Conservation (phyloP, 2,888 invertebrate genomes). For the Pyrrhosoma nymphula region DNA sequence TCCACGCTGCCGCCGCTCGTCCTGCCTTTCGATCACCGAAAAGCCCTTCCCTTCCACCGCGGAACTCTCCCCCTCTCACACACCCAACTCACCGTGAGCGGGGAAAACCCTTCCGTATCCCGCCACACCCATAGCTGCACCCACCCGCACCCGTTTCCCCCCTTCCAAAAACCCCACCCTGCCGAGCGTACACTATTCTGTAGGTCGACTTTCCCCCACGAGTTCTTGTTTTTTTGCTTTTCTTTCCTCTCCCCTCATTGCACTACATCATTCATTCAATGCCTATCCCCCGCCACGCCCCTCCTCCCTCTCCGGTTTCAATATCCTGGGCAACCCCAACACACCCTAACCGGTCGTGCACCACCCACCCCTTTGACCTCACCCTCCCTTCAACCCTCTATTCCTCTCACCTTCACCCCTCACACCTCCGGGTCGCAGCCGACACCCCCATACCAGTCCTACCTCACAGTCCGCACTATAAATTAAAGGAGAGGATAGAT, state of each 20-base stretch:
- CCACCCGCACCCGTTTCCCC: neutral
- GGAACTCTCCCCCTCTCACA: neutral
- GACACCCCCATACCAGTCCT: no score
- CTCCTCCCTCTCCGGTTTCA: conserved; percentile 14
- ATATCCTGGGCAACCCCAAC: neutral
- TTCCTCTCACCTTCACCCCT: neutral
- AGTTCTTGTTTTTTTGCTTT: no score
- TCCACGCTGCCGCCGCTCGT: neutral
- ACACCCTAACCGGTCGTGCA: neutral
- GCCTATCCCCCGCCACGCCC: neutral
- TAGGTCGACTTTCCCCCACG: neutral
- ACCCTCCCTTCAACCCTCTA: neutral
- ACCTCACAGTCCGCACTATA: no score
- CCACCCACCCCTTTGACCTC: neutral
- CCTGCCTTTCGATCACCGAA: neutral
- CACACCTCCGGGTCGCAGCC: neutral
- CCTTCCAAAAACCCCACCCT: neutral
- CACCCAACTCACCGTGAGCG: neutral
- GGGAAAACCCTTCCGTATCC: neutral
- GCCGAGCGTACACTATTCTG: neutral
- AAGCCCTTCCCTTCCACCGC: neutral
- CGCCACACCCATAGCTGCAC: neutral
- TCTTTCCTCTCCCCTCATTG: neutral
- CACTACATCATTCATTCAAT: conserved; percentile 26
- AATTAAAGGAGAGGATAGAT: no score